These are phyloP conservation scores for Ectemnius continuus DNA, from an alignment of 2,888 invertebrate genomes.

Conservation along the genomic window DNA sequence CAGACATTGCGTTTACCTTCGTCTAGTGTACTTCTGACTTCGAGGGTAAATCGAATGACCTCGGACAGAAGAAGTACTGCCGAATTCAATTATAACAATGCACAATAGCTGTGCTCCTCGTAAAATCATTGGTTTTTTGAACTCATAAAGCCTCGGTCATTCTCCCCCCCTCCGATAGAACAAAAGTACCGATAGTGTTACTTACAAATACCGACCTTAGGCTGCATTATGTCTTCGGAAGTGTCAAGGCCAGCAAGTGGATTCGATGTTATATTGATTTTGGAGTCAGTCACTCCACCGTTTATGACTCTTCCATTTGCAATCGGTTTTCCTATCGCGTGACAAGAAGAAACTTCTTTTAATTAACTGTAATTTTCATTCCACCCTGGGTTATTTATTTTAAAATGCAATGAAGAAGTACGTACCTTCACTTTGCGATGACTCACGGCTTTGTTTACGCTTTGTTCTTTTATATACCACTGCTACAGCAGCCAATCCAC, in stretches of 20 bases:
- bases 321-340: conserved; percentile 71
- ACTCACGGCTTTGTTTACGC: conserved; percentile 77
- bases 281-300: conserved; percentile 76
- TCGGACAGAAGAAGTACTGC: conserved; percentile 8
- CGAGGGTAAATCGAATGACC: conserved; percentile 43
- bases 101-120: neutral
- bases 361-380: neutral
- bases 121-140: neutral
- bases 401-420: neutral
- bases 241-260: conserved; percentile 84
- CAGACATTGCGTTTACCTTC: conserved; percentile 37
- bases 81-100: neutral
- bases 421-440: conserved; percentile 73
- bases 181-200: conserved; percentile 48
- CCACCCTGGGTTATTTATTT: neutral
- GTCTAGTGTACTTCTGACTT: conserved; percentile 28
- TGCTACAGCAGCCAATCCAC: conserved; percentile 73
- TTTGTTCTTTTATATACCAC: conserved; percentile 79
- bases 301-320: conserved; percentile 76
- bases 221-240: conserved; percentile 81
- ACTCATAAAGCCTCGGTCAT: conserved; percentile 29
- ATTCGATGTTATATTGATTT: conserved; percentile 87
- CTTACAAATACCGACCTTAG: conserved; percentile 75
- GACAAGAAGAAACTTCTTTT: neutral
- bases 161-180: conserved; percentile 45